These are phyloP conservation scores for Sylvia atricapilla DNA, from an alignment of 2,113 vertebrate genomes.

Conservation along the genomic window DNA sequence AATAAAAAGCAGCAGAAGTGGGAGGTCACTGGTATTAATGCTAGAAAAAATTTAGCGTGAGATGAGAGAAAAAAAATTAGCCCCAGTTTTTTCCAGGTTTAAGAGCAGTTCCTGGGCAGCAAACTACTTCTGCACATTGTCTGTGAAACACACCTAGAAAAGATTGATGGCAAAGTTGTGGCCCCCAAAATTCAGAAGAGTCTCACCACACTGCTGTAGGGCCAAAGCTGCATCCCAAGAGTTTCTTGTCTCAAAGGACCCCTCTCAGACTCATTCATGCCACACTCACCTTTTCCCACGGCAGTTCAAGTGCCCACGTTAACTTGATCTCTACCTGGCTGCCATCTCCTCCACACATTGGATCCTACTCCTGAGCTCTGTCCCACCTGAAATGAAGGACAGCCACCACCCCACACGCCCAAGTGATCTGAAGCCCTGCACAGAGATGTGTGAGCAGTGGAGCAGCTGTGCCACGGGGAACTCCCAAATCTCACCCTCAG, in stretches of 20 bases:
- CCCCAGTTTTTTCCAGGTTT: not conserved
- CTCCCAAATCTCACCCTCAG: not conserved
- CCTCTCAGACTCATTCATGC: not conserved
- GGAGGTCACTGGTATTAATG: not conserved
- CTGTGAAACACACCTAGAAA: not conserved
- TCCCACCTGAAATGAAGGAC: not conserved
- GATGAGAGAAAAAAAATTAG: not conserved
- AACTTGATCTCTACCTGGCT: not conserved
- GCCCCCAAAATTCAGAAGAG: not conserved
- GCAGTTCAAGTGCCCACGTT: not conserved
- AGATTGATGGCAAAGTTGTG: not conserved
- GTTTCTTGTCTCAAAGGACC: not conserved
- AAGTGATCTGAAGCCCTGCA: not conserved
- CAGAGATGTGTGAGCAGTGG: not conserved
- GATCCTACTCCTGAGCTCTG: not conserved
- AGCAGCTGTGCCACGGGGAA: conserved; percentile 5
- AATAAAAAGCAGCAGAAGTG: not conserved
- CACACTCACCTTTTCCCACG: not conserved
- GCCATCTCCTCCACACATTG: not conserved
- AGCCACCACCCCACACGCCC: not conserved
- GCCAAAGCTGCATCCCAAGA: not conserved
- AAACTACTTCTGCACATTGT: not conserved
- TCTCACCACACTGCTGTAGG: not conserved
- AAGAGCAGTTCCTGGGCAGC: not conserved
- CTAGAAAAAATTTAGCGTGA: not conserved